Evolutionary conservation across 2,888 invertebrate genomes (phyloP).

Genomic region (Zele albiditarsus): DNA sequence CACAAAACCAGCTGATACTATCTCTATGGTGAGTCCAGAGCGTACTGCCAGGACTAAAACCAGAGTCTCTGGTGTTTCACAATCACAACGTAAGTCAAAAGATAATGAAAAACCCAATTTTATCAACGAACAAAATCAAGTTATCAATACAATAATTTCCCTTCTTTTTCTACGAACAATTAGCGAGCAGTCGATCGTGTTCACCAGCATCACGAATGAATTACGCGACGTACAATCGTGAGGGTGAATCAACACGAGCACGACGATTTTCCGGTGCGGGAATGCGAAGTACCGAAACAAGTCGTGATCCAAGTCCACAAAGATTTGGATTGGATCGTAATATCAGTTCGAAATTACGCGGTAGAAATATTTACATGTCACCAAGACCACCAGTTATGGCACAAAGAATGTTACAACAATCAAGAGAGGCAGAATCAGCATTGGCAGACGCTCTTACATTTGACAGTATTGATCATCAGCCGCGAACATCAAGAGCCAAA

Average conservation of each 20-base stretch:
- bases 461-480: slow-evolving; percentile 67
- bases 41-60: slow-evolving; percentile 76
- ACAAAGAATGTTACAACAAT: slow-evolving; percentile 88
- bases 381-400: slow-evolving; percentile 80
- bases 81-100: slow-evolving; percentile 89
- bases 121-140: background rate
- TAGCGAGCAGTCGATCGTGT: slow-evolving; percentile 94
- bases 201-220: slow-evolving; percentile 92
- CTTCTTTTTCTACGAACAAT: slow-evolving; percentile 40
- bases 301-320: slow-evolving; percentile 74
- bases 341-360: slow-evolving; percentile 59
- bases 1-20: slow-evolving; percentile 76
- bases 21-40: slow-evolving; percentile 78
- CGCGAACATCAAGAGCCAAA: slow-evolving; percentile 61
- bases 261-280: slow-evolving; percentile 79
- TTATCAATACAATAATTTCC: slow-evolving; percentile 11
- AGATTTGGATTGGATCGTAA: slow-evolving; percentile 68
- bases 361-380: slow-evolving; percentile 67
- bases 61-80: slow-evolving; percentile 86
- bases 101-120: background rate
- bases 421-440: slow-evolving; percentile 89
- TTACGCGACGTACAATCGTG: slow-evolving; percentile 80
- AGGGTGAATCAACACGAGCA: slow-evolving; percentile 76
- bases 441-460: slow-evolving; percentile 81
- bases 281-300: slow-evolving; percentile 68